These are phyloP conservation scores for Panopea generosa DNA, from an alignment of 2,888 invertebrate genomes.

Conservation along the genomic window DNA sequence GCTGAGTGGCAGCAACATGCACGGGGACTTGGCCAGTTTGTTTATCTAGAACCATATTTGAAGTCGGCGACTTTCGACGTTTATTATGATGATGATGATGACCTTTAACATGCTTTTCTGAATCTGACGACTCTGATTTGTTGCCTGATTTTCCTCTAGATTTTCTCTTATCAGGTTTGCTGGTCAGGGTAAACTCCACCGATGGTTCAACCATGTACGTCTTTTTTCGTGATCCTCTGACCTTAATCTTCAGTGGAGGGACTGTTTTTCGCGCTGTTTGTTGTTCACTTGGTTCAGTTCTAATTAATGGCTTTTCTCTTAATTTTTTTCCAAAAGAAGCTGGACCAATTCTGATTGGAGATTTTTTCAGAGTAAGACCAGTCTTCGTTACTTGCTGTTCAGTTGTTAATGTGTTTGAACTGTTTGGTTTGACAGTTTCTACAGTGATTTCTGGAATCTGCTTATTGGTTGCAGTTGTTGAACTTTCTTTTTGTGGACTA, in stretches of 20 bases:
- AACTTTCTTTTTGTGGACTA: no score
- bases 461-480: no score
- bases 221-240: slow-evolving; percentile 50
- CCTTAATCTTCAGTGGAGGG: slow-evolving; percentile 62
- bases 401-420: no score
- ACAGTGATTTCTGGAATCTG: no score
- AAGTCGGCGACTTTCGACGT: slow-evolving; percentile 32
- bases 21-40: background rate
- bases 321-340: no score
- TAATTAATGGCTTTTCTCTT: no score
- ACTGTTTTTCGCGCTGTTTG: slow-evolving; percentile 64
- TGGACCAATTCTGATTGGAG: no score
- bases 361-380: no score
- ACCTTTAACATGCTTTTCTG: slow-evolving; percentile 33
- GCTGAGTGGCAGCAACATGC: background rate
- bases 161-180: slow-evolving; percentile 23
- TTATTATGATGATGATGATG: slow-evolving; percentile 46
- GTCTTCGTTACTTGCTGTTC: no score
- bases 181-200: background rate
- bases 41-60: background rate
- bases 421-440: no score
- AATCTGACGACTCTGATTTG: slow-evolving; percentile 55
- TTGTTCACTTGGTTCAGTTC: slow-evolving; percentile 18
- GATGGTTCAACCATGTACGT: slow-evolving; percentile 54
- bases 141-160: slow-evolving; percentile 36